These are phyloP conservation scores for Nomada ruficornis DNA, from an alignment of 2,888 invertebrate species.

Conservation along the genomic window DNA sequence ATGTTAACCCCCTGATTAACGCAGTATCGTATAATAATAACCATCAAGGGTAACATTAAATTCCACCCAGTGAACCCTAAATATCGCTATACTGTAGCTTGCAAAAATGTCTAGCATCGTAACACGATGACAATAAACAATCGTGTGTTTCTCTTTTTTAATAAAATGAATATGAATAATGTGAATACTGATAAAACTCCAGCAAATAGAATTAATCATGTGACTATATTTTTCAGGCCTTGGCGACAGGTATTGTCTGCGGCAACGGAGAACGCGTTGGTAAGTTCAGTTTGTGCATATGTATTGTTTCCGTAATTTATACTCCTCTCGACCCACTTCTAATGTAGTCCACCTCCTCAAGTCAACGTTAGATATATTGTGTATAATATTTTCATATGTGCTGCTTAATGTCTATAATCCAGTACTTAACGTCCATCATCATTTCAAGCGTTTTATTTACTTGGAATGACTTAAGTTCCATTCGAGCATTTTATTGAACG, in stretches of 20 bases:
- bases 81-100: slow-evolving; percentile 1
- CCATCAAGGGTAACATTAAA: slow-evolving; percentile 10
- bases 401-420: background rate
- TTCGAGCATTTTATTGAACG: background rate
- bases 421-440: background rate
- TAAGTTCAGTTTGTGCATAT: slow-evolving; percentile 65
- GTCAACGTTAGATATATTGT: background rate
- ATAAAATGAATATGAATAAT: background rate
- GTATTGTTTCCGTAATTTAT: slow-evolving; percentile 36
- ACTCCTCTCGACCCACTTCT: slow-evolving; percentile 19
- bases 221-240: slow-evolving; percentile 71
- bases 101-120: background rate
- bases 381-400: background rate
- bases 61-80: background rate
- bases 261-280: slow-evolving; percentile 75
- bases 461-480: background rate
- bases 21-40: background rate
- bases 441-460: background rate
- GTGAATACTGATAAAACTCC: slow-evolving; percentile 5
- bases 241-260: slow-evolving; percentile 72
- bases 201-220: slow-evolving; percentile 12
- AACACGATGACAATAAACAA: background rate
- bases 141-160: background rate
- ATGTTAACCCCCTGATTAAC: background rate
- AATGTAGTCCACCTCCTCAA: slow-evolving; percentile 14